These are phyloP conservation scores for Anoura caudifer DNA, from an alignment of 2,113 vertebrate genomes.

Conservation along the genomic window DNA sequence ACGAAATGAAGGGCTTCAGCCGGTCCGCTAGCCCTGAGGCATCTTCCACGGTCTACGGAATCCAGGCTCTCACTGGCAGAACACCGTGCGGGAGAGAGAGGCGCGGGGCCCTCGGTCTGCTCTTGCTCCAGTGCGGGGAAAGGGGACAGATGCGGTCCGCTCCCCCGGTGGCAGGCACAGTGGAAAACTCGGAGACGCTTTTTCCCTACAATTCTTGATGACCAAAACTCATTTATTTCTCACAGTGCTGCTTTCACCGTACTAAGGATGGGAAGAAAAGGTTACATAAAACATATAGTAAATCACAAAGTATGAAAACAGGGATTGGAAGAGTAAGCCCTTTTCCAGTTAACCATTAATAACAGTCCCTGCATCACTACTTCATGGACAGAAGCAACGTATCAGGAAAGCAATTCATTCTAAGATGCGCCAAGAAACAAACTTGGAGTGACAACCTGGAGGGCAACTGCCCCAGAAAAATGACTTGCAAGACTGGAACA, in stretches of 20 bases:
- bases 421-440: constrained; percentile 46
- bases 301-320: constrained; percentile 71
- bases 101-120: neutral
- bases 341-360: constrained; percentile 78
- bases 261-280: constrained; percentile 55
- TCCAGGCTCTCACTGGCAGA: neutral
- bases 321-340: constrained; percentile 68
- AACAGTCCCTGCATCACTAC: constrained; percentile 60
- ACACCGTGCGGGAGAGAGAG: neutral
- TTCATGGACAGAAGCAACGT: constrained; percentile 72
- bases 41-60: rapidly evolving
- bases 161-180: neutral
- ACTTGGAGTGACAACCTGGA: constrained; percentile 56
- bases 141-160: neutral
- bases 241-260: constrained; percentile 33
- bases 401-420: constrained; percentile 71
- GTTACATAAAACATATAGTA: constrained; percentile 60
- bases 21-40: neutral
- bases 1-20: neutral
- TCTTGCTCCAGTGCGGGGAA: neutral
- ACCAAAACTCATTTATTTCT: constrained; percentile 52
- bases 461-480: constrained; percentile 52
- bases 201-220: neutral
- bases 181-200: neutral
- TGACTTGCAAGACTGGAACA: constrained; percentile 49